phyloP scores from a whole-genome alignment of 2,888 invertebrate species.

The Tenthredo distinguenda region DNA sequence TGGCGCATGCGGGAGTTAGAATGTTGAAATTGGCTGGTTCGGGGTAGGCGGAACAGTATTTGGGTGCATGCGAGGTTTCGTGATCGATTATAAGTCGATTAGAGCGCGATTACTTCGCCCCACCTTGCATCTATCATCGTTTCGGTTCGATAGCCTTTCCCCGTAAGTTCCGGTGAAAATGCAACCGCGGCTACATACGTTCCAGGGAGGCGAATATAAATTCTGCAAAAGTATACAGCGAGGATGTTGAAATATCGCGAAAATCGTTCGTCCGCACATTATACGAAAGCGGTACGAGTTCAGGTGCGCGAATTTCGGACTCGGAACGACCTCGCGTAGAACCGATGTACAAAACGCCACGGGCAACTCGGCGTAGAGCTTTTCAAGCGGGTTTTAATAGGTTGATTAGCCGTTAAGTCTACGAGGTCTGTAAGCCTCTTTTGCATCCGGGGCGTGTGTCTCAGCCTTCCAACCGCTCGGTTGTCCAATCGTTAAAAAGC shows the following conservation, averaged over 20 bases:
- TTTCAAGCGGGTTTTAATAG: conserved; percentile 39
- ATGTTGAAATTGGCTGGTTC: conserved; percentile 25
- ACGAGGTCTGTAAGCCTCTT: conserved; percentile 46
- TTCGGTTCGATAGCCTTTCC: conserved; percentile 55
- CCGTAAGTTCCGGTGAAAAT: conserved; percentile 48
- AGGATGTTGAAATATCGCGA: background rate
- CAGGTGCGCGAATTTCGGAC: background rate
- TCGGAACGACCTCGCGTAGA: background rate
- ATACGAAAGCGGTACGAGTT: background rate
- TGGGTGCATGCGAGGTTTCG: conserved; percentile 50
- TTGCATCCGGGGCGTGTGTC: conserved; percentile 47
- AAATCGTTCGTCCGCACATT: background rate
- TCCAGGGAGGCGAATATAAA: background rate
- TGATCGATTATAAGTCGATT: conserved; percentile 68
- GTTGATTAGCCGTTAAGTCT: conserved; percentile 46
- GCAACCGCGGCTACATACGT: background rate
- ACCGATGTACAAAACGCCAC: background rate
- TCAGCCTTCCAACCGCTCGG: conserved; percentile 43
- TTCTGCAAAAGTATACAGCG: background rate
- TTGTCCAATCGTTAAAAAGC: conserved; percentile 52
- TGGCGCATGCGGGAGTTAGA: background rate
- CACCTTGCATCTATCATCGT: conserved; percentile 59
- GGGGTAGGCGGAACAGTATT: conserved; percentile 16
- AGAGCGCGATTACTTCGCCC: conserved; percentile 60
- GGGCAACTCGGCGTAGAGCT: conserved; percentile 16